Evolutionary conservation across 1,140 invertebrate species (phyloP), one percentile per base, ranked within the genome.

Genomic region (Leptopilina clavipes): DNA sequence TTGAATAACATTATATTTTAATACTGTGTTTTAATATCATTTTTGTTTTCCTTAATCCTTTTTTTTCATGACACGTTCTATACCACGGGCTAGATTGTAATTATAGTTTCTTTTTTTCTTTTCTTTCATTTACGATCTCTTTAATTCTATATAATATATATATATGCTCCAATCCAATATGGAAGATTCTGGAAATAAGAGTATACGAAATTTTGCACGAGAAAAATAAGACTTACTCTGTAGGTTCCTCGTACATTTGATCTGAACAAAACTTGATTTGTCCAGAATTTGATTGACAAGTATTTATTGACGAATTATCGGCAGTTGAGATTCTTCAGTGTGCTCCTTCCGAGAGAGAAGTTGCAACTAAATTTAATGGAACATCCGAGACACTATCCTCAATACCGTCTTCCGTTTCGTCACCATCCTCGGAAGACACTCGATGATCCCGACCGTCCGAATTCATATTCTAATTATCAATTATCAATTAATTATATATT

Each of bases 301-400:
- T 52, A 52, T 52, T 14, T 31, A 65, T 65, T 31, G 59, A 65
- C 59, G 59, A 65, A 59, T 31, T 65, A 52, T 65, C 59, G 59
- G 22, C 59, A 65, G 59, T 65, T 65, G 59, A 37, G 25, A 37
- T 37, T 65, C 76, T 65, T 91, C 85, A 91, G 65, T 90, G 89
- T 19, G 89, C 85, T 72, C 89, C 88, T 74, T 90, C 90, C 43
- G 89, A 87, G 14, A 91, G 80, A 12, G 90, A 88, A 31, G 90
- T 91, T 10, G 90, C 85, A 17, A 91, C 90, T 71, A 91, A 80
- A 79, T 91, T 91, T 31, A 91, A 79, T 11, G 90, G 90, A 74
- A 90, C 86, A 45, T 91, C 89, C 12, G 89, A 88, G 3, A 87
- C 86, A 75, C 90, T 91, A 18, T 91, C 90, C 14, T 88, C 86